These are phyloP conservation scores for Rostratula benghalensis DNA, from an alignment of 2,113 vertebrate species.

Conservation along the genomic window DNA sequence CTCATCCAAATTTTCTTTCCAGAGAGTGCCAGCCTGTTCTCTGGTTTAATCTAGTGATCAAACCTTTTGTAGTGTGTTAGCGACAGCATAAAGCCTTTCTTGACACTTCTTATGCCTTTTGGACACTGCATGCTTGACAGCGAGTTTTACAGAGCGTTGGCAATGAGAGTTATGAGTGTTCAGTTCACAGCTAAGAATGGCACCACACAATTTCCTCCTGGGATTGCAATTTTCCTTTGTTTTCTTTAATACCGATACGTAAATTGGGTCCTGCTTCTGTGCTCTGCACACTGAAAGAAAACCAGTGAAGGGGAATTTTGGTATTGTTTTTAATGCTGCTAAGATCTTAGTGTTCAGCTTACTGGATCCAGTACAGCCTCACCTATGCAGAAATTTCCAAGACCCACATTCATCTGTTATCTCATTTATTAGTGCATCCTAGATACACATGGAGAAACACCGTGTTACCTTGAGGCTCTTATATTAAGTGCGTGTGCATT, in stretches of 20 bases:
- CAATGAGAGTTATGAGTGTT: constrained; percentile 5
- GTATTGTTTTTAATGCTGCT: not conserved
- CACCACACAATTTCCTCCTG: constrained; percentile 12
- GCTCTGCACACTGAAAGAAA: not conserved
- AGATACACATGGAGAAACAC: not conserved
- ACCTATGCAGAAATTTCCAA: not conserved
- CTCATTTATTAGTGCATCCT: not conserved
- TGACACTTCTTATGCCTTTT: constrained; percentile 48
- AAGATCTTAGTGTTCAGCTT: not conserved
- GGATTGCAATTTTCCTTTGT: not conserved
- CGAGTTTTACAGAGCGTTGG: constrained; percentile 43
- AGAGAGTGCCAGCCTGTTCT: not conserved
- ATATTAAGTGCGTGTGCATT: not conserved
- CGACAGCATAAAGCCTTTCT: constrained; percentile 49
- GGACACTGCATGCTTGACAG: constrained; percentile 13
- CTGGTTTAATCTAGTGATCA: constrained; percentile 40
- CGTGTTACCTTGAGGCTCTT: not conserved
- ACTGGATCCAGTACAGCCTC: not conserved
- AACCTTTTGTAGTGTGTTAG: constrained; percentile 51
- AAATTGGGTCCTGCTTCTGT: not conserved
- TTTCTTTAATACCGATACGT: not conserved
- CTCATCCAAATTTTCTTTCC: not conserved
- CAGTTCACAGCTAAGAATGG: constrained; percentile 17
- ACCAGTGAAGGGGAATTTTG: not conserved
- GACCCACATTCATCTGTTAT: not conserved